Evolutionary conservation across 2,888 invertebrate species (phyloP).

Genomic region (Clanis bilineata): DNA sequence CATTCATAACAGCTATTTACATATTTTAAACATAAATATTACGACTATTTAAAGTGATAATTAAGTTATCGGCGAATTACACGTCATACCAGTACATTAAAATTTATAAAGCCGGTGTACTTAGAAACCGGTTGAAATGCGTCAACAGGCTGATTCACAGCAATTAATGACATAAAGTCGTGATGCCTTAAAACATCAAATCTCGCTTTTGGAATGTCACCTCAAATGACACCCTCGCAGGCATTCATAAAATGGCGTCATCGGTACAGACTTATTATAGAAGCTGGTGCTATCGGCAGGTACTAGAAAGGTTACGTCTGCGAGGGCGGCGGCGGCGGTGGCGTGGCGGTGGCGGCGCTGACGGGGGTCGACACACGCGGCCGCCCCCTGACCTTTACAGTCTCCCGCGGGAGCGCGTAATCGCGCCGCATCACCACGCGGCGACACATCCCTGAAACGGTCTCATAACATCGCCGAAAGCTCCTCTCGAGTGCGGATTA

Average conservation of each 20-base stretch:
- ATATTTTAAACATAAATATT: no score
- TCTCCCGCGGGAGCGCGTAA: constrained; percentile 51
- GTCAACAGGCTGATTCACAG: background rate
- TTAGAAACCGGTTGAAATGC: background rate
- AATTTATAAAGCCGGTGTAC: background rate
- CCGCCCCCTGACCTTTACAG: constrained; percentile 63
- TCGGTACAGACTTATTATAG: constrained; percentile 39
- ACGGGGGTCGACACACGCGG: constrained; percentile 32
- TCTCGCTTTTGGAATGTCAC: constrained; percentile 51
- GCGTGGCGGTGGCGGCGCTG: constrained; percentile 15
- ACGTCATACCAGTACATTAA: background rate
- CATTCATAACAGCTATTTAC: no score
- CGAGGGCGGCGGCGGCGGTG: constrained; percentile 30
- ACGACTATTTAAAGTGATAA: background rate
- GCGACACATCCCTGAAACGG: constrained; percentile 44
- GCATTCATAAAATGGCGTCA: constrained; percentile 61
- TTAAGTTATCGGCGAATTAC: background rate
- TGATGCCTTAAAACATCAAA: constrained; percentile 47
- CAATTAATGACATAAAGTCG: background rate
- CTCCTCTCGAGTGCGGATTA: constrained; percentile 36
- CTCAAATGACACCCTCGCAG: constrained; percentile 50
- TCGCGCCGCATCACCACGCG: constrained; percentile 55
- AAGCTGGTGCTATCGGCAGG: constrained; percentile 48
- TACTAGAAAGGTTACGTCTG: constrained; percentile 52
- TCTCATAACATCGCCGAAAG: constrained; percentile 43